Evolutionary conservation across 2,113 vertebrate species (phyloP), one percentile per base, ranked within the genome.

Genomic region (Pampusana beccarii): DNA sequence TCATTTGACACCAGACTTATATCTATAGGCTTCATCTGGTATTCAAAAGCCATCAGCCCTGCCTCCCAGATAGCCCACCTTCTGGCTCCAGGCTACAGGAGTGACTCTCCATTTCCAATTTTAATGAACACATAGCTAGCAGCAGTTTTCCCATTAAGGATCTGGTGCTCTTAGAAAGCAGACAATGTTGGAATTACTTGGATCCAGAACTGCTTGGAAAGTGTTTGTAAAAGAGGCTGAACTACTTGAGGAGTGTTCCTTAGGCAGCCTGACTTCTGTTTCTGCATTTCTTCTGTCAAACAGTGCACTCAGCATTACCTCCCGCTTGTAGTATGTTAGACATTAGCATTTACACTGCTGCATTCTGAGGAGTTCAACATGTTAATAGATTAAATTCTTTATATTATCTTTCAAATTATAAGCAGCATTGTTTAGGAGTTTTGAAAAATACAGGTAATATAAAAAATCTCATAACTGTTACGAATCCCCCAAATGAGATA

Each of bases 21-120:
- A 97, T 97, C 97, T 97, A 80, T 85, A 89, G 92, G 96, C 95
- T 97, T 97, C 96, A 97, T 97, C 97, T 98, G 95, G 93, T 96
- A 97, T 97, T 97, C 97, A 97, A 80, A 96, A 98, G 92, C 94
- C 95, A 93, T 93, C 92, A 96, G 93, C 97, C 93, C 96, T 97
- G 93, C 95, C 91, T 98, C 95, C 73, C 69, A 96, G 96, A 95
- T 92, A 97, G 96, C 91, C 95, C 86, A 96, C 97, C 97, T 98
- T 98, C 96, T 97, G 96, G 92, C 95, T 97, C 83, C 85, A 31
- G 95, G 95, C 85, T 94, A 92, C 88, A 95, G 80, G 94, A 94
- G 80, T 90, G 92, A 93, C 77, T 97, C 95, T 97, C 85, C 91
- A 95, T 94, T 98, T 98, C 97, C 97, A 98, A 91, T 95, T 97